Percentiles rank a stretch among this genome's conserved stretches.
phyloP scores from a whole-genome alignment of 2,888 invertebrate genomes.

The Brachyptera putata region DNA sequence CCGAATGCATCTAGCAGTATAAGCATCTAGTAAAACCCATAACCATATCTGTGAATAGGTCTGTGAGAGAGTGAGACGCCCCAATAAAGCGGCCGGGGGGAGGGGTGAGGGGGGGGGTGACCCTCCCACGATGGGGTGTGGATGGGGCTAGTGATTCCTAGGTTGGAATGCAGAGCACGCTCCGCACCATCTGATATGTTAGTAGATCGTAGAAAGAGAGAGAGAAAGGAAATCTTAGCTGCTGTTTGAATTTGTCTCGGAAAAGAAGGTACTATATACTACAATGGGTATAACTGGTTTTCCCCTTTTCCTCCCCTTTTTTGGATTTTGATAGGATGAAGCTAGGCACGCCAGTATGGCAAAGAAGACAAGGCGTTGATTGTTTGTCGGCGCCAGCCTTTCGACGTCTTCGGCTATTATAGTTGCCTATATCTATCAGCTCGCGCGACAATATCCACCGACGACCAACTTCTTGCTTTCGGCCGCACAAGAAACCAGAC shows the following conservation, averaged over 20 bases:
- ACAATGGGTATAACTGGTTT: conserved; percentile 19
- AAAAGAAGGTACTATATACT: conserved; percentile 21
- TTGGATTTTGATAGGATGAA: conserved; percentile 17
- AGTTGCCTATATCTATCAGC: too few species aligned
- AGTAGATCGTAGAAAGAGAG: background rate
- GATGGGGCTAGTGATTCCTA: conserved; percentile 23
- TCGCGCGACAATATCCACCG: too few species aligned
- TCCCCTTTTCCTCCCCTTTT: conserved; percentile 18
- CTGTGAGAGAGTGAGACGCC: background rate
- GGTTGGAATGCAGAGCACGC: conserved; percentile 24
- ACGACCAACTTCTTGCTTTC: too few species aligned
- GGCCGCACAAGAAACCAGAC: too few species aligned
- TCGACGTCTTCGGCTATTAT: too few species aligned
- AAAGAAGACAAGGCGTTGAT: conserved; percentile 13
- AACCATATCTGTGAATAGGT: conserved; percentile 20
- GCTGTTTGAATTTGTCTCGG: conserved; percentile 24
- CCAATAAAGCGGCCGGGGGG: background rate
- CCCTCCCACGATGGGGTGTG: conserved; percentile 1
- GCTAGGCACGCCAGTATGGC: background rate
- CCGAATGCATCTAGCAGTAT: too few species aligned
- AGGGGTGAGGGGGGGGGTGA: conserved; percentile 6
- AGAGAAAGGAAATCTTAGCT: conserved; percentile 18
- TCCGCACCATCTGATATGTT: conserved; percentile 13
- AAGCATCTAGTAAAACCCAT: conserved; percentile 12
- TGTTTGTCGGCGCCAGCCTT: conserved; percentile 15